Conservation (phyloP, 2,797 vertebrate genomes). For the Orestias chungarensis region DNA sequence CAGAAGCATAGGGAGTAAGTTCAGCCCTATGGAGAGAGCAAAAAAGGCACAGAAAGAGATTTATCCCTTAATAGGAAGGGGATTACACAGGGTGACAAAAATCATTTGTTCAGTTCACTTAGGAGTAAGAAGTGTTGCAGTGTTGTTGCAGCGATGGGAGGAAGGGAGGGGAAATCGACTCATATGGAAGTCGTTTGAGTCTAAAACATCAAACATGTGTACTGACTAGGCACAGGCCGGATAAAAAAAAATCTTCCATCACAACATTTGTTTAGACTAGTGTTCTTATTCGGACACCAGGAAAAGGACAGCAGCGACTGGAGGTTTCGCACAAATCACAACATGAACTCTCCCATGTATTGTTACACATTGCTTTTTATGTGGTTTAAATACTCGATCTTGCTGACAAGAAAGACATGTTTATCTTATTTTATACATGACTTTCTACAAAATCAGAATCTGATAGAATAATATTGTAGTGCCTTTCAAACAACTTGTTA, state of each 20-base stretch:
- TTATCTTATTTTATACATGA: neutral
- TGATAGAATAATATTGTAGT: neutral
- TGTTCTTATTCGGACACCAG: neutral
- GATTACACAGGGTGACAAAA: slow-evolving; percentile 39
- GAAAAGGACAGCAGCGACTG: neutral
- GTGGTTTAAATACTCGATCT: neutral
- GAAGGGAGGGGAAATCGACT: slow-evolving; percentile 6
- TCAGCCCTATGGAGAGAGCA: slow-evolving; percentile 84
- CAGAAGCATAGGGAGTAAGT: slow-evolving; percentile 83
- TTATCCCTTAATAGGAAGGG: slow-evolving; percentile 52
- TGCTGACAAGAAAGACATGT: neutral
- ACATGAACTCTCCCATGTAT: neutral
- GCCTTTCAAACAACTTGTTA: neutral
- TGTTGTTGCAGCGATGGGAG: slow-evolving; percentile 18
- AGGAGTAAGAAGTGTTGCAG: slow-evolving; percentile 79
- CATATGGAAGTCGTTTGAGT: slow-evolving; percentile 12
- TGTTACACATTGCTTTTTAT: neutral
- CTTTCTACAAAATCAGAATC: neutral
- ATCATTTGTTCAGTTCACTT: slow-evolving; percentile 72
- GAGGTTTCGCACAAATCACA: neutral
- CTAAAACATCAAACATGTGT: slow-evolving; percentile 19
- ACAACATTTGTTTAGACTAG: too few relatives aligned
- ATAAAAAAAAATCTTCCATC: neutral
- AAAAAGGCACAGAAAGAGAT: slow-evolving; percentile 75
- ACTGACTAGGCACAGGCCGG: neutral